phyloP scores from a whole-genome alignment of 1,140 invertebrate genomes.

The Hestina assimilis region DNA sequence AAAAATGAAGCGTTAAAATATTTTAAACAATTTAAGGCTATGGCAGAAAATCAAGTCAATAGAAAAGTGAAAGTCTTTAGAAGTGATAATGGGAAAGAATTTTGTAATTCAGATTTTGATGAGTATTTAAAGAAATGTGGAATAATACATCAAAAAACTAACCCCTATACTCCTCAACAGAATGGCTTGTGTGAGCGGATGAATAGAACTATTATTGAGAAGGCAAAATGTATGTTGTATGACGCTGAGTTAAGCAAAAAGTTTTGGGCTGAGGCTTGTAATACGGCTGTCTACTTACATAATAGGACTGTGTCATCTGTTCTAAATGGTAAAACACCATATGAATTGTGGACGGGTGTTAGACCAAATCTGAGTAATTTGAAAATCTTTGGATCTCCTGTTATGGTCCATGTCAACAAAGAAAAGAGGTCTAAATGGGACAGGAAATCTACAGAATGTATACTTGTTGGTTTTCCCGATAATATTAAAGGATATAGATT shows the following conservation, averaged over 20 bases:
- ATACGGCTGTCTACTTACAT: conserved; percentile 18
- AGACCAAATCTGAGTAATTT: conserved; percentile 15
- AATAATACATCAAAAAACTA: conserved; percentile 4
- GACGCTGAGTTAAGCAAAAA: conserved; percentile 1
- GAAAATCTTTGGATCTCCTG: conserved; percentile 13
- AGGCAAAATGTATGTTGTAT: conserved; percentile 8
- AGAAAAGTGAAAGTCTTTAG: conserved; percentile 7
- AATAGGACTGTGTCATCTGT: conserved; percentile 3
- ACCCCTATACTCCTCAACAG: conserved; percentile 4
- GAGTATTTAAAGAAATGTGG: background rate
- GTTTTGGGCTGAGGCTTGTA: conserved; percentile 19
- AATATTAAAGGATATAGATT: conserved; percentile 7
- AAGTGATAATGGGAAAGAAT: conserved; percentile 7
- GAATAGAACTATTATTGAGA: conserved; percentile 8
- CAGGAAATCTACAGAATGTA: conserved; percentile 13
- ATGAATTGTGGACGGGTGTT: conserved; percentile 17
- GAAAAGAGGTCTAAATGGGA: conserved; percentile 18
- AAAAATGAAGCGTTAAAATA: conserved; percentile 1
- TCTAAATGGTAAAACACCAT: conserved; percentile 9
- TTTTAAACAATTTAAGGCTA: conserved; percentile 2
- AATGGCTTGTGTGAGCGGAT: conserved; percentile 7
- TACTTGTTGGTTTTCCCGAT: conserved; percentile 17
- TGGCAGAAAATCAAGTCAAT: conserved; percentile 6
- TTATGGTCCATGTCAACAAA: conserved; percentile 16
- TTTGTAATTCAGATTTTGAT: conserved; percentile 1